Evolutionary conservation across 2,888 invertebrate genomes (phyloP), one percentile per base, ranked within the genome.

Genomic region (Temnothorax rugatulus): DNA sequence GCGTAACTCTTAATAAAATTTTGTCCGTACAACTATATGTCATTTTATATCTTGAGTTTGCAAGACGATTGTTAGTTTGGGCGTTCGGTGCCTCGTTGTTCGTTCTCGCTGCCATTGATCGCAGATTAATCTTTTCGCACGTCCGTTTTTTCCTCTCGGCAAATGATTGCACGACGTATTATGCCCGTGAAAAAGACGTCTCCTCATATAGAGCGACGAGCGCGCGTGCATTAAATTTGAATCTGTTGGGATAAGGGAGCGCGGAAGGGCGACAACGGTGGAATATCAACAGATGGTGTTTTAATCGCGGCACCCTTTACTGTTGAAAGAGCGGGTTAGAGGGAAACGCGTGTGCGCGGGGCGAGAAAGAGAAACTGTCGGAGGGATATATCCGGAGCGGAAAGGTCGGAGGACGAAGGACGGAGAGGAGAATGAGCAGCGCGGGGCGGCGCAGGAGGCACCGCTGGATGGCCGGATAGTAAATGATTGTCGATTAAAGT

Each of bases 401-500:
- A 25, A 74, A 81, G 52, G 69, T 73, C 81, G 83, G 54, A 73
- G 50, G 71, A 75, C 64, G 52, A 66, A 82, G 82, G 73, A 81
- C 57, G 47, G 54, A 57, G 75, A 47, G 66, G 59, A 41, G 38
- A 76, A 84, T 81, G 79, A 76, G 83, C 83, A 7, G 61, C 15
- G 66, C 68, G 52, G 63, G 44, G 63, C 29, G 75, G 29, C 4
- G 38, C 4, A 25, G 54, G 34, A 44, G 63, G 79, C 71, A 47
- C 44, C 64, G 84, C 73, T 81, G 88, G 79, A 75, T 86, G 85
- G 86, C 74, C 85, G 84, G 91, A 88, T 89, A 89, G 92, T 90
- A 93, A 93, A 94, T 93, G 93, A 93, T 93, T 90, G 93, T 92
- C 94, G 93, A 94, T 94, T 94, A 93, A 94, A 93, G 93, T 91